These are phyloP conservation scores for Clarias platycephalus DNA, from an alignment of 2,797 vertebrate species.

Conservation along the genomic window DNA sequence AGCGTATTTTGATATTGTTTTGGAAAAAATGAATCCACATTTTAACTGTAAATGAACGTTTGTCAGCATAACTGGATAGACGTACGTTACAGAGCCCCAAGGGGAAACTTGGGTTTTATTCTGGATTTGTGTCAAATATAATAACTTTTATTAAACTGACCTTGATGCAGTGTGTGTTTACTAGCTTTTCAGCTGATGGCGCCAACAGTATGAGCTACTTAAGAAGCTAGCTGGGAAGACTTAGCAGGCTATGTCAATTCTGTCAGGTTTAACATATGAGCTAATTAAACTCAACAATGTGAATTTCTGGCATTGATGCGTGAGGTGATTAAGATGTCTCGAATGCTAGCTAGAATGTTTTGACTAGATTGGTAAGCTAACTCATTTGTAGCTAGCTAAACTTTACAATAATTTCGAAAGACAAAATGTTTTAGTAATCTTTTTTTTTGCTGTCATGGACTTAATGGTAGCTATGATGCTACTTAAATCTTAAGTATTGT, in stretches of 20 bases:
- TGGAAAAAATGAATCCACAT: neutral
- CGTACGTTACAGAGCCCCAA: too few species aligned
- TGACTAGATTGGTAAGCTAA: neutral
- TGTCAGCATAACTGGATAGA: too few species aligned
- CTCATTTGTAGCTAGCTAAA: neutral
- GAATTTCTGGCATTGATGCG: neutral
- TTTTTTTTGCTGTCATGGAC: neutral
- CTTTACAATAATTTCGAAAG: too few species aligned
- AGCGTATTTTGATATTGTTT: neutral
- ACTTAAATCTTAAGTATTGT: neutral
- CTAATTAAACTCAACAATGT: too few species aligned
- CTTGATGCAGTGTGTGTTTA: too few species aligned
- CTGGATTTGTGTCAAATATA: too few species aligned
- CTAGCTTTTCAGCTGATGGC: neutral
- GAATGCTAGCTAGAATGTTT: neutral
- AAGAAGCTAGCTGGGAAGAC: too few species aligned
- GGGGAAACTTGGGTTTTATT: too few species aligned
- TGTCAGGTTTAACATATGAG: too few species aligned
- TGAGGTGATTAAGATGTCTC: neutral
- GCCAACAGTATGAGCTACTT: too few species aligned
- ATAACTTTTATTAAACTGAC: too few species aligned
- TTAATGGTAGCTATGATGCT: neutral
- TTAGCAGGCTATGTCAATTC: too few species aligned
- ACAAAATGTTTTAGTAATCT: neutral
- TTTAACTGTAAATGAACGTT: neutral